Percentiles rank a stretch among this genome's conserved stretches.
Conservation (phyloP, 2,113 vertebrate genomes). For the Trichomycterus rosablanca region DNA sequence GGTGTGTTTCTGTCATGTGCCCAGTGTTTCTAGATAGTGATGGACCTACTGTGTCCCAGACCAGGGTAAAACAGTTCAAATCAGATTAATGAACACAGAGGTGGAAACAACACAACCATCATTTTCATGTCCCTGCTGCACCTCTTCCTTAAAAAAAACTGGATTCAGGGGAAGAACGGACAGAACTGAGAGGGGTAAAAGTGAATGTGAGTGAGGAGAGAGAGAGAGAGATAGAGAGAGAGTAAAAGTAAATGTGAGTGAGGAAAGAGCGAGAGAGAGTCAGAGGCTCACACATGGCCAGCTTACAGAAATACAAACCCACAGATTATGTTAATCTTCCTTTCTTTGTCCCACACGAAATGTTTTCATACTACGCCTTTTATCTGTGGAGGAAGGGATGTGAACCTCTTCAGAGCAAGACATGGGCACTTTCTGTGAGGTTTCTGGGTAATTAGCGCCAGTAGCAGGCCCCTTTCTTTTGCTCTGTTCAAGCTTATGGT, state of each 20-base stretch:
- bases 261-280: slow-evolving; percentile 53
- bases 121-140: slow-evolving; percentile 38
- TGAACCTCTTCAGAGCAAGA: slow-evolving; percentile 98
- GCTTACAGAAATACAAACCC: slow-evolving; percentile 96
- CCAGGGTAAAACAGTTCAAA: too few relatives aligned
- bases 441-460: slow-evolving; percentile 99
- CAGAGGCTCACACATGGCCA: slow-evolving; percentile 87
- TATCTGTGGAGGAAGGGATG: slow-evolving; percentile 98
- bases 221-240: slow-evolving; percentile 11
- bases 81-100: too few relatives aligned
- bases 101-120: too few relatives aligned
- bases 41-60: too few relatives aligned
- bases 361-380: slow-evolving; percentile 99
- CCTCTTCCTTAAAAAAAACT: slow-evolving; percentile 52
- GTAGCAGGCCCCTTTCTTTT: slow-evolving; percentile 95
- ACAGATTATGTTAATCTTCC: slow-evolving; percentile 99
- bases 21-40: too few relatives aligned
- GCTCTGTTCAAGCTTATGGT: slow-evolving; percentile 98
- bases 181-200: too few relatives aligned
- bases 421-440: slow-evolving; percentile 99
- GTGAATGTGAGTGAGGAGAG: too few relatives aligned
- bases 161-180: too few relatives aligned
- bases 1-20: too few relatives aligned
- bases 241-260: neutral
- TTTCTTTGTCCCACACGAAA: slow-evolving; percentile 94